These are phyloP conservation scores for Drosophila orosa DNA, from an alignment of 1,140 invertebrate species.

Conservation along the genomic window DNA sequence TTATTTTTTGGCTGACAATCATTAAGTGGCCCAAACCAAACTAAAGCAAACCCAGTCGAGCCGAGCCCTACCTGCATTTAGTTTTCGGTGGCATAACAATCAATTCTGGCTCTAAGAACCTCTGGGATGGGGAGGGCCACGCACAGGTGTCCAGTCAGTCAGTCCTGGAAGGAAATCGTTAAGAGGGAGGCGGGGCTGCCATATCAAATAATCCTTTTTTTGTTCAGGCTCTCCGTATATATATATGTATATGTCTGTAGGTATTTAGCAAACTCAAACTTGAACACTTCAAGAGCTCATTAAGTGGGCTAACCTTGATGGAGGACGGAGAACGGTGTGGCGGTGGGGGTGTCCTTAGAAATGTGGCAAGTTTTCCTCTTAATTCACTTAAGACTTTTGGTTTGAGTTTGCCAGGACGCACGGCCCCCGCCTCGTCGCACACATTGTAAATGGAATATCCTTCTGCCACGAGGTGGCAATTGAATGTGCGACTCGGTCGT, in stretches of 20 bases:
- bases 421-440: conserved; percentile 18
- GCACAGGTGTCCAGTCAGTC: conserved; percentile 42
- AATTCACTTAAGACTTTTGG: conserved; percentile 80
- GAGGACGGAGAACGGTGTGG: conserved; percentile 7
- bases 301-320: conserved; percentile 70
- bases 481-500: conserved; percentile 41
- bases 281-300: conserved; percentile 69
- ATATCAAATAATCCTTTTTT: conserved; percentile 77
- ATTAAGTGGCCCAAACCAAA: conserved; percentile 58
- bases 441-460: conserved; percentile 62
- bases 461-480: conserved; percentile 42
- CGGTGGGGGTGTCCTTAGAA: conserved; percentile 57
- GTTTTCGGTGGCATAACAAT: conserved; percentile 62
- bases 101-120: conserved; percentile 67
- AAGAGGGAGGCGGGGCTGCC: conserved; percentile 45
- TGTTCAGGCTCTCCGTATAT: conserved; percentile 12
- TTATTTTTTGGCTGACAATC: conserved; percentile 44
- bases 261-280: conserved; percentile 67
- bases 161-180: conserved; percentile 44
- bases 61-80: conserved; percentile 28
- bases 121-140: not conserved
- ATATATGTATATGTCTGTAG: conserved; percentile 8
- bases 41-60: conserved; percentile 22
- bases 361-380: conserved; percentile 76
- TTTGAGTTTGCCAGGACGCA: conserved; percentile 51